Evolutionary conservation across 2,888 invertebrate genomes (phyloP).

Genomic region (Volucella zonaria): DNA sequence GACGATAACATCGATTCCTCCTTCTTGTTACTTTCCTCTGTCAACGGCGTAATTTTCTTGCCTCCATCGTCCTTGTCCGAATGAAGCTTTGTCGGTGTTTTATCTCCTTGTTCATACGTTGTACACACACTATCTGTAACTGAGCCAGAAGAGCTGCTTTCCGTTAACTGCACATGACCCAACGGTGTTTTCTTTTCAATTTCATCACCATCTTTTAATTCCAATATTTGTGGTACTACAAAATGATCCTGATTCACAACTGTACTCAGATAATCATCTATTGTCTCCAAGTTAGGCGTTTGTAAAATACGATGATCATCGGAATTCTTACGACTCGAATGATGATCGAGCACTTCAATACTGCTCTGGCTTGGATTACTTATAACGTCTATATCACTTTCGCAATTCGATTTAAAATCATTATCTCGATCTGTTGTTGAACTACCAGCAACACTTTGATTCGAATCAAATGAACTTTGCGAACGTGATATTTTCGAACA

Average conservation of each 20-base stretch:
- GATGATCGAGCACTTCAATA: slow-evolving; percentile 85
- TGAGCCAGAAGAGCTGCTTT: slow-evolving; percentile 86
- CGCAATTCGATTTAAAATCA: slow-evolving; percentile 81
- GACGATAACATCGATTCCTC: slow-evolving; percentile 78
- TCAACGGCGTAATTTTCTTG: background rate
- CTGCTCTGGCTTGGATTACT: slow-evolving; percentile 89
- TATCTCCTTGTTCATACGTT: slow-evolving; percentile 83
- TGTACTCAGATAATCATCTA: slow-evolving; percentile 80
- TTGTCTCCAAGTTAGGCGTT: slow-evolving; percentile 83
- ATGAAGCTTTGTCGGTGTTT: slow-evolving; percentile 44
- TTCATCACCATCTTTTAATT: slow-evolving; percentile 14
- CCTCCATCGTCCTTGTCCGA: slow-evolving; percentile 28
- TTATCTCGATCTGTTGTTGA: slow-evolving; percentile 80
- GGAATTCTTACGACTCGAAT: slow-evolving; percentile 80
- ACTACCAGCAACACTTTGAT: slow-evolving; percentile 82
- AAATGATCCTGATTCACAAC: slow-evolving; percentile 4
- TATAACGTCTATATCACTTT: slow-evolving; percentile 88
- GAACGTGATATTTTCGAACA: slow-evolving; percentile 82
- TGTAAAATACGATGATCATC: slow-evolving; percentile 83
- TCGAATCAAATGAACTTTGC: slow-evolving; percentile 82
- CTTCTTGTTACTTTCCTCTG: slow-evolving; percentile 72
- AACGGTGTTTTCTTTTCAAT: slow-evolving; percentile 73
- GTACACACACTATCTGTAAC: slow-evolving; percentile 86
- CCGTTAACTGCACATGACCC: slow-evolving; percentile 83
- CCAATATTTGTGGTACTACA: slow-evolving; percentile 15